phyloP scores from a whole-genome alignment of 1,140 invertebrate species.

The Thaumatotibia leucotreta region DNA sequence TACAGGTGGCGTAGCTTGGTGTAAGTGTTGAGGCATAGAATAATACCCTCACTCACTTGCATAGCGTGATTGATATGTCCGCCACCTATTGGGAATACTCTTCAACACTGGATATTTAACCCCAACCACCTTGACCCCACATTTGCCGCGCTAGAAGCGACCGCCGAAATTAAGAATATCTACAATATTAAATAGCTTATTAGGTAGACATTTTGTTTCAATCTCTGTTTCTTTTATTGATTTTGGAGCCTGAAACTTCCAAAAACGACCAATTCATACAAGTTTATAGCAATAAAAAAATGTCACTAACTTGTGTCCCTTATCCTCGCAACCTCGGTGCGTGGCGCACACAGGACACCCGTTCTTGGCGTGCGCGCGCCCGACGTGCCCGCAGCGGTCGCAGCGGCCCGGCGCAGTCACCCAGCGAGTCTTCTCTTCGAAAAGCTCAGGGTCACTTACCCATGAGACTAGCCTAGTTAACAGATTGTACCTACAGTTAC shows the following conservation, averaged over 20 bases:
- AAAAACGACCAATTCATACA: no score
- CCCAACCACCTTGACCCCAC: no score
- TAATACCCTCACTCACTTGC: no score
- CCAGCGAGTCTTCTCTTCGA: slow-evolving; percentile 74
- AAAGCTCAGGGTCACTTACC: slow-evolving; percentile 76
- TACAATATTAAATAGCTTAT: no score
- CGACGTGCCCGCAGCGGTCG: slow-evolving; percentile 82
- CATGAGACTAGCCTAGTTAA: slow-evolving; percentile 77
- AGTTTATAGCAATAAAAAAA: not conserved
- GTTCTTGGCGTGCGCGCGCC: slow-evolving; percentile 78
- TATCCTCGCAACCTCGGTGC: slow-evolving; percentile 77
- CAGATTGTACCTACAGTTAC: not conserved
- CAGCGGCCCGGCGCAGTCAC: slow-evolving; percentile 79
- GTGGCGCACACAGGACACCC: slow-evolving; percentile 82
- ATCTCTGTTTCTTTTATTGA: no score
- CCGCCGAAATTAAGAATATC: no score
- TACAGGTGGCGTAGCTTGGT: not conserved
- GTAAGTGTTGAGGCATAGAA: not conserved
- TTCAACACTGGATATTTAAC: no score
- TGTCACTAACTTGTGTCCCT: slow-evolving; percentile 77
- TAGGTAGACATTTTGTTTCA: no score
- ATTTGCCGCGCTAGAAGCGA: no score
- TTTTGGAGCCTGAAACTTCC: no score
- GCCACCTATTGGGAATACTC: no score
- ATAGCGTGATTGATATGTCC: no score